Base-by-base conservation (phyloP, 2,888 invertebrate genomes). In the Cerastis leucographa region DNA sequence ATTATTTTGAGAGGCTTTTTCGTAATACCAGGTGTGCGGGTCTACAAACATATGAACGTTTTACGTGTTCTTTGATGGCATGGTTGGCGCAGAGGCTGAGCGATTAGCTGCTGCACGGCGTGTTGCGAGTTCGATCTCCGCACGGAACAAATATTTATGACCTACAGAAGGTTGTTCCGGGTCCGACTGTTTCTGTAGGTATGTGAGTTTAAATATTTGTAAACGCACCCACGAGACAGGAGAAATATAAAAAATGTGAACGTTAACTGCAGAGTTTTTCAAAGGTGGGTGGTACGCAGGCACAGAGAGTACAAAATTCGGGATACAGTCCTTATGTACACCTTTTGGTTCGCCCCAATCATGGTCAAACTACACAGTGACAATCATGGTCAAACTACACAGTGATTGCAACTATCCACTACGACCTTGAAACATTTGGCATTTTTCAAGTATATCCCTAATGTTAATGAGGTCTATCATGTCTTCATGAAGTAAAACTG, bases 1-100 rank as follows among this genome's bases (percentile, higher is more conserved):
- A 74, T 61, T 73, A 81, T 51, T 80, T 78, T 17, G 17, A 49
- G 14, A 71, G 35, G 61, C 40, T 25, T 44, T 71, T n/a, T 25
- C 49, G n/a, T 46, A 70, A 12, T 29, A 54, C 17, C 35, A 74
- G 8, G 7, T 73, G 19, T n/a, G 11, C 29, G 9, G 29, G 12
- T 40, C 29, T 19, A 29, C 29, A 59, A 29, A 59, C 29, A 61
- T 61, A 35, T 1, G 17, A 8, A 59, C 3, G 35, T 35, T 35
- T 1, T 35, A 35, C 35, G 35, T 35, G 1, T 35, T 35, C 2
- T 35, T 35, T 35, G 35, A 35, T 35, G 35, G 35, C 35, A 35
- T 3, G 35, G 40, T 40, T 40, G 40, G 40, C 40, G 40, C 40
- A 40, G 40, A 8, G 40, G 40, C 6, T 8, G 40, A 40, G 40